Evolutionary conservation across 35 echinoderm and acorn worm species (phyloP).

Genomic region (Ophiothrix spiculata): DNA sequence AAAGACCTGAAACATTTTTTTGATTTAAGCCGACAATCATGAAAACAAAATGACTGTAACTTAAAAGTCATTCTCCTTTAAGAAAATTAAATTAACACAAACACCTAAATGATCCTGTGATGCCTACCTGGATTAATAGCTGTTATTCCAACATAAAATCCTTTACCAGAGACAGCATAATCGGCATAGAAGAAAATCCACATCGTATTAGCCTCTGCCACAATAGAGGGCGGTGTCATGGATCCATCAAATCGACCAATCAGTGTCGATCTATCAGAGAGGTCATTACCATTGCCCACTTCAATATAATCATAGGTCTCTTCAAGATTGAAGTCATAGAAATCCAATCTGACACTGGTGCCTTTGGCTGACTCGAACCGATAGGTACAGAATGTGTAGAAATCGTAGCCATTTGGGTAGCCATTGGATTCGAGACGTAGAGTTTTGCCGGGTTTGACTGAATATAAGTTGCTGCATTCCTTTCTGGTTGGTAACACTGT

Average conservation of each 20-base stretch:
- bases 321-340: conserved; percentile 59
- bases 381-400: conserved; percentile 69
- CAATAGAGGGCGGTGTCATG: background rate
- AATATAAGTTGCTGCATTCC: conserved; percentile 31
- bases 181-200: conserved; percentile 68
- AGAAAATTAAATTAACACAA: too few species aligned
- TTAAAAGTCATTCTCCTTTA: too few species aligned
- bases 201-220: conserved; percentile 20
- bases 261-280: background rate
- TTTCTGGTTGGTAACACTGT: conserved; percentile 56
- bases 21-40: too few species aligned
- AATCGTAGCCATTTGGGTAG: conserved; percentile 58
- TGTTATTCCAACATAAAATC: conserved; percentile 49
- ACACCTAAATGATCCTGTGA: too few species aligned
- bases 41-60: too few species aligned
- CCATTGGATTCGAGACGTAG: conserved; percentile 50
- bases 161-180: conserved; percentile 46
- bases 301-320: conserved; percentile 47
- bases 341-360: conserved; percentile 27
- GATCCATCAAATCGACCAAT: conserved; percentile 29
- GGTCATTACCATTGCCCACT: conserved; percentile 48
- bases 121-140: conserved; percentile 9
- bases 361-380: conserved; percentile 1
- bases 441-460: conserved; percentile 42
- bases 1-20: too few species aligned